Base-by-base conservation (phyloP, 2,797 vertebrate species). In the Crocidura indochinensis region DNA sequence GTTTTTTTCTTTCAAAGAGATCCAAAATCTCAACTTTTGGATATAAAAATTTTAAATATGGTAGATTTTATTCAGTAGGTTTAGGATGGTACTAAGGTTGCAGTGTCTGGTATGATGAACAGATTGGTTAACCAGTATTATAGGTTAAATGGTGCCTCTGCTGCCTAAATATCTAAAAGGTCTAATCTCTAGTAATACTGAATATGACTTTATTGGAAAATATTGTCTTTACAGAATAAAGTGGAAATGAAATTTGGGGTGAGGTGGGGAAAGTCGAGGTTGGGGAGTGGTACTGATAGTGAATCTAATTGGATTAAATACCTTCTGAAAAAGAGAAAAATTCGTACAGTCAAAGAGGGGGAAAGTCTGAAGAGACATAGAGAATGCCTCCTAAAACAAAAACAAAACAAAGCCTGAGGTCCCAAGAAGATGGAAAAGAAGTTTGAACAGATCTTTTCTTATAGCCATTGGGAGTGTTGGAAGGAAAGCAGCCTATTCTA, bases 221-320 rank as follows among this genome's bases (percentile, higher is more conserved):
- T 62, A 79, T n/a, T 73, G 9, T 71, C 74, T 95, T 53, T 53
- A 31, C 7, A 71, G 62, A 89, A 78, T 49, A 56, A 84, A 27
- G 3, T 46, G 53, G 60, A 62, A 92, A 69, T 77, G 38, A 76
- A 10, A 11, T 82, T 22, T 74, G 46, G 53, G 17, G 15, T 31
- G 24, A 6, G 8, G 38, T 38, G 38, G 38, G 38, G 53, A 19
- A 56, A 56, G 53, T 11, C 3, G 53, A 56, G 53, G 53, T 2
- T 56, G 53, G 53, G 19, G 19, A 19, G 53, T 11, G 53, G 51
- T 53, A 12, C 17, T 60, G 56, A 20, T 60, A 20, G 56, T 20
- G 19, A 60, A 60, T 19, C 56, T 20, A 60, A 20, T 20, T 60
- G 17, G 56, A 60, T 60, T 20, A 15, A 60, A 60, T 20, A 19